A percentile compares a stretch with the other conserved stretches of the same genome.
These are phyloP conservation scores for Drosophila triauraria DNA, from an alignment of 1,140 invertebrate genomes.

Conservation along the genomic window DNA sequence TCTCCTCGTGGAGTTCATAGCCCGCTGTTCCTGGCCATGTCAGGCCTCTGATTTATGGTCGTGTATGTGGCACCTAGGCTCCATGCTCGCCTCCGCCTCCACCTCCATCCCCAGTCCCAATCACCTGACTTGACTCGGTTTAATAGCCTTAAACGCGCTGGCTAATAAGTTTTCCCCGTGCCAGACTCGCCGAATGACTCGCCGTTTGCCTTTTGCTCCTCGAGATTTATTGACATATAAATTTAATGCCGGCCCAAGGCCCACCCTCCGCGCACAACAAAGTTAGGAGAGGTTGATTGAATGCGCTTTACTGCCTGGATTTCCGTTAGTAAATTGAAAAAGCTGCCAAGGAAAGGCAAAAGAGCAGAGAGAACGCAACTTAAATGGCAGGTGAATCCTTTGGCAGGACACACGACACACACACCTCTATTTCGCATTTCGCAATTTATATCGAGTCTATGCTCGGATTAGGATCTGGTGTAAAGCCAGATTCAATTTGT, in stretches of 20 bases:
- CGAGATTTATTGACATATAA: constrained; percentile 82
- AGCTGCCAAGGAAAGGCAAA: constrained; percentile 4
- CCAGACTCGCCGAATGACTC: constrained; percentile 50
- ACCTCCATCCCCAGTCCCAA: neutral
- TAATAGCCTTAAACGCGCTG: constrained; percentile 66
- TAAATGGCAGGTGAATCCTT: constrained; percentile 30
- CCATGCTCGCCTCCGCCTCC: neutral
- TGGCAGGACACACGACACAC: constrained; percentile 11
- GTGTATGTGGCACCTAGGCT: constrained; percentile 46
- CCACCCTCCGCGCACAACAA: constrained; percentile 46
- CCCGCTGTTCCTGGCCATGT: constrained; percentile 42
- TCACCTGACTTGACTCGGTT: constrained; percentile 41
- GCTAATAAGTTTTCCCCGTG: constrained; percentile 67
- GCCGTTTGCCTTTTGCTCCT: constrained; percentile 76
- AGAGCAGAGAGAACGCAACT: constrained; percentile 8
- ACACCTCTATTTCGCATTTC: neutral
- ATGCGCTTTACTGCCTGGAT: constrained; percentile 81
- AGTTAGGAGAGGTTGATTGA: constrained; percentile 78
- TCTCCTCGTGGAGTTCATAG: constrained; percentile 15
- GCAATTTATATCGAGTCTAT: constrained; percentile 24
- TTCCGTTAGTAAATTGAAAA: constrained; percentile 80
- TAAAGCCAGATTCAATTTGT: constrained; percentile 31
- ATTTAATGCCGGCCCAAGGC: constrained; percentile 64
- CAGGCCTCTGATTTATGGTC: constrained; percentile 65
- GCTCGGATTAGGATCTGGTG: constrained; percentile 20